Percentiles rank a stretch among this genome's conserved stretches.
Conservation (phyloP, 2,113 vertebrate species). For the Salvelinus namaycush region DNA sequence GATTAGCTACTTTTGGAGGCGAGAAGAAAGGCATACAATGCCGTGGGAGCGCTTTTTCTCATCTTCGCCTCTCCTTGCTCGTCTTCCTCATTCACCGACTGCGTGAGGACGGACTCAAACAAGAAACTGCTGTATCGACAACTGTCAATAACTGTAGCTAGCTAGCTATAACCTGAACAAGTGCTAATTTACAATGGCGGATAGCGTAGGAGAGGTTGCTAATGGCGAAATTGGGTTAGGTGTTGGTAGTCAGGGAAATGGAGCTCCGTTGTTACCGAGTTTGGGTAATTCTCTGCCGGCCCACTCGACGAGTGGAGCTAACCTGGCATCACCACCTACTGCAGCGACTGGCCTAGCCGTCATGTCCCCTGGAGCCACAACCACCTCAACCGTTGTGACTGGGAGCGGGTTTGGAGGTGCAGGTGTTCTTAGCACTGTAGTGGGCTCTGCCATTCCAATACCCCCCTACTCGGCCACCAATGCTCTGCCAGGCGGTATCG, state of each 20-base stretch:
- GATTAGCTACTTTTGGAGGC: constrained; percentile 18
- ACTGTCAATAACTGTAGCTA: constrained; percentile 39
- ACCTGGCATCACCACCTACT: constrained; percentile 54
- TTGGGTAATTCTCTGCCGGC: constrained; percentile 62
- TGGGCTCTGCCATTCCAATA: constrained; percentile 56
- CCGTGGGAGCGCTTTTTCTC: constrained; percentile 44
- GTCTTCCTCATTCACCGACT: constrained; percentile 6
- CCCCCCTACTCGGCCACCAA: constrained; percentile 47
- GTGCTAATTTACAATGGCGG: constrained; percentile 66
- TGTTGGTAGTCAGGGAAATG: constrained; percentile 55
- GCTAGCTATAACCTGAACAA: constrained; percentile 9
- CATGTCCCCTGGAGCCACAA: constrained; percentile 54
- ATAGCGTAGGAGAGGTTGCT: constrained; percentile 61
- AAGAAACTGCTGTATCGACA: constrained; percentile 21
- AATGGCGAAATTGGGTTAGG: constrained; percentile 52
- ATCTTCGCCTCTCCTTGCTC: constrained; percentile 28
- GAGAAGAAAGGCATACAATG: constrained; percentile 39
- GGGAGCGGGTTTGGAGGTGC: constrained; percentile 40
- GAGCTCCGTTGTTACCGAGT: constrained; percentile 54
- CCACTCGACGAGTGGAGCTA: constrained; percentile 37
- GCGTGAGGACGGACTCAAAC: constrained; percentile 35
- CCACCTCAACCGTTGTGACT: constrained; percentile 34
- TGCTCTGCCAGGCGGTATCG: constrained; percentile 58
- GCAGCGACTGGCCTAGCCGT: constrained; percentile 62
- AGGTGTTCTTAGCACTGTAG: constrained; percentile 30